A percentile compares a stretch with the other conserved stretches of the same genome.
These are phyloP conservation scores for Caenorhabditis japonica DNA, from an alignment of 2,888 invertebrate species.

Conservation along the genomic window DNA sequence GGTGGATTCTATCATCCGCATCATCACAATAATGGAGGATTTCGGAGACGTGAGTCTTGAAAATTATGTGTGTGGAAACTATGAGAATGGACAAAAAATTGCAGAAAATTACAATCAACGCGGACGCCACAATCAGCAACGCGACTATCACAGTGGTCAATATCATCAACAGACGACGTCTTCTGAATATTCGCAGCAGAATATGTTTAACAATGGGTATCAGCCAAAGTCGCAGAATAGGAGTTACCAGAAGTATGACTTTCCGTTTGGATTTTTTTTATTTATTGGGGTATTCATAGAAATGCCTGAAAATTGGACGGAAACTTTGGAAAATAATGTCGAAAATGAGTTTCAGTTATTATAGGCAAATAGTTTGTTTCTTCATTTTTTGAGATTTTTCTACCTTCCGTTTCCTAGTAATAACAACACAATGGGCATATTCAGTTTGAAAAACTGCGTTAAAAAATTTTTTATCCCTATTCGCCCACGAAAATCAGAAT, in stretches of 20 bases:
- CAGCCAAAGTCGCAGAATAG: conserved; percentile 1
- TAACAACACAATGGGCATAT: no score
- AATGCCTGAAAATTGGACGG: no score
- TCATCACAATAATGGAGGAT: conserved; percentile 12
- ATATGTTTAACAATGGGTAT: conserved; percentile 4
- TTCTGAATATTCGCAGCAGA: background rate
- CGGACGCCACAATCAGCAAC: conserved; percentile 11
- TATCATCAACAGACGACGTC: background rate
- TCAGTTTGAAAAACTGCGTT: no score
- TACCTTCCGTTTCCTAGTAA: no score
- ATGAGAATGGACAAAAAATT: background rate
- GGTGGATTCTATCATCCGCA: no score
- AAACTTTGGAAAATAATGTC: no score
- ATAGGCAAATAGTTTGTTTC: no score
- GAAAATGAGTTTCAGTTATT: no score
- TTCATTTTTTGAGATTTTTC: no score
- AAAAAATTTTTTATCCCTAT: no score
- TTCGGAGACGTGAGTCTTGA: conserved; percentile 4
- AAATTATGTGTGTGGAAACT: no score
- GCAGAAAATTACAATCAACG: conserved; percentile 23
- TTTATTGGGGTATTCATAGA: background rate
- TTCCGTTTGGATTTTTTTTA: background rate
- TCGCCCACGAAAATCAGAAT: no score
- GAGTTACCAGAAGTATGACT: conserved; percentile 14
- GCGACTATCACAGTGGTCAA: conserved; percentile 2